phyloP scores from a whole-genome alignment of 2,797 vertebrate genomes.

The Emys orbicularis region DNA sequence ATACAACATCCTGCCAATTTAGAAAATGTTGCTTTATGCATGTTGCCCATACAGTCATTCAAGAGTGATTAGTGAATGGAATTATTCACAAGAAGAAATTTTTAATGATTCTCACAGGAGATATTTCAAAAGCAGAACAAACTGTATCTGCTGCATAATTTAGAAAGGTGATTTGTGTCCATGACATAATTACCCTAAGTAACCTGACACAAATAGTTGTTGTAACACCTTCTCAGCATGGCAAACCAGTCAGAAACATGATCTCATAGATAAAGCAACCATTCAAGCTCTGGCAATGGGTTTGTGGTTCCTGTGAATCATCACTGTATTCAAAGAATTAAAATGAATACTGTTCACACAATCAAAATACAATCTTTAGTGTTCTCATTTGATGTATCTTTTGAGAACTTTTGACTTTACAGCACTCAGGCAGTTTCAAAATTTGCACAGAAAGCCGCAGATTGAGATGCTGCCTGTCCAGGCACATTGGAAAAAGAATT shows the following conservation, averaged over 20 bases:
- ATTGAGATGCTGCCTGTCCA: neutral
- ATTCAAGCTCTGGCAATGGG: neutral
- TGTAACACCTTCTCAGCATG: neutral
- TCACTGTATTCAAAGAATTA: neutral
- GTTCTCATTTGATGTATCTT: neutral
- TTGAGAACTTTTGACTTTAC: neutral
- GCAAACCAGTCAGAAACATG: neutral
- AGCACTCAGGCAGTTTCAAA: neutral
- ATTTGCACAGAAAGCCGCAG: neutral
- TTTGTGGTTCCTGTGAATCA: neutral
- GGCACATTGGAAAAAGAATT: accelerated
- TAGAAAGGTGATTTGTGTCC: neutral
- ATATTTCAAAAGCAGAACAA: neutral
- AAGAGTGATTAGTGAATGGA: neutral
- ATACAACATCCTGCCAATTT: neutral
- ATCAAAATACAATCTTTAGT: neutral
- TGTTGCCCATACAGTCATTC: neutral
- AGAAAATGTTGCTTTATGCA: neutral
- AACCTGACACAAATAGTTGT: neutral
- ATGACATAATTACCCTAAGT: neutral
- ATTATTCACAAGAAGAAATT: neutral
- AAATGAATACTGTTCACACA: neutral
- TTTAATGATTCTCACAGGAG: neutral
- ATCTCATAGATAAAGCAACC: neutral
- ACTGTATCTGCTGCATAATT: neutral